A percentile compares a stretch with the other conserved stretches of the same genome.
Conservation (phyloP, 2,113 vertebrate genomes). For the Struthidea cinerea region DNA sequence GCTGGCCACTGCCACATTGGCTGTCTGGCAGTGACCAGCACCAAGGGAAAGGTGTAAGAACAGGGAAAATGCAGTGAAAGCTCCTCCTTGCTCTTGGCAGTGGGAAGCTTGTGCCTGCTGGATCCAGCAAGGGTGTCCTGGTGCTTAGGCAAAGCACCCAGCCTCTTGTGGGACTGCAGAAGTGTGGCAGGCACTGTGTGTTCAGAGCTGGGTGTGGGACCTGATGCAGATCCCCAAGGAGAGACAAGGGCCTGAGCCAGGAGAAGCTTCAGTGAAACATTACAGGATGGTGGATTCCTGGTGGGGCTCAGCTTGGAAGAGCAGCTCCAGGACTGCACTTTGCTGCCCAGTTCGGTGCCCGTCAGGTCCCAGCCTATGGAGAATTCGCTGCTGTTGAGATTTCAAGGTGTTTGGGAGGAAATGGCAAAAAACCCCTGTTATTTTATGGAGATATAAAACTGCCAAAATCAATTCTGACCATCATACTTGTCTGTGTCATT, state of each 20-base stretch:
- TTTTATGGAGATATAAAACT: not conserved
- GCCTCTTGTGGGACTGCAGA: not conserved
- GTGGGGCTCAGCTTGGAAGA: not conserved
- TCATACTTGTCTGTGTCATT: not conserved
- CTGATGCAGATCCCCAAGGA: not conserved
- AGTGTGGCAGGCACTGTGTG: not conserved
- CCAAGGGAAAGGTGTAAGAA: not conserved
- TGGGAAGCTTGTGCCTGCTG: not conserved
- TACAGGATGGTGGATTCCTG: not conserved
- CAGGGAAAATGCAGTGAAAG: not conserved
- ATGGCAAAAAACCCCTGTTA: not conserved
- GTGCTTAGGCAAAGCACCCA: not conserved
- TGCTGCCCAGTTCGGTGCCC: accelerated
- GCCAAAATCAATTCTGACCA: not conserved
- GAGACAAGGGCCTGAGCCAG: not conserved
- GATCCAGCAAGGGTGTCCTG: not conserved
- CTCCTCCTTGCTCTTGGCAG: not conserved
- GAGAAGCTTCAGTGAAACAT: not conserved
- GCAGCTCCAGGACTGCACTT: not conserved
- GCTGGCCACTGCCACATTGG: not conserved
- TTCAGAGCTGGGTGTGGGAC: not conserved
- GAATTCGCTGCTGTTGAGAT: accelerated
- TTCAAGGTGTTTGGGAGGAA: not conserved
- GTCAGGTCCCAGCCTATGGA: not conserved
- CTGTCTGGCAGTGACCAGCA: not conserved